Evolutionary conservation across 2,797 vertebrate species (phyloP).

Genomic region (Chrysocyon brachyurus): DNA sequence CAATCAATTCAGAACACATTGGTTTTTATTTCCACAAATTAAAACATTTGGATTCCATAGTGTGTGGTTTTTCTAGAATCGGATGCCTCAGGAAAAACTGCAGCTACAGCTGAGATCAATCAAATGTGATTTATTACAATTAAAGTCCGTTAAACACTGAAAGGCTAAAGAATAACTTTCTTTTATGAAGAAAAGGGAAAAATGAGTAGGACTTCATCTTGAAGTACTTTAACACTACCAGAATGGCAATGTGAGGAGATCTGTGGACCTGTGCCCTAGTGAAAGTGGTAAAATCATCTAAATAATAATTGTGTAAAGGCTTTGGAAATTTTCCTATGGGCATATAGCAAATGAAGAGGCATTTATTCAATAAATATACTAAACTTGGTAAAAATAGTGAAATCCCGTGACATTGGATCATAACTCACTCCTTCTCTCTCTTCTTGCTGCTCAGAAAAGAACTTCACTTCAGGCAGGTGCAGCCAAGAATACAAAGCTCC

Average conservation of each 20-base stretch:
- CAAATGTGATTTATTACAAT: background rate
- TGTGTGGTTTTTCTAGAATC: background rate
- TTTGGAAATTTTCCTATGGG: background rate
- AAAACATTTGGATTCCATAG: background rate
- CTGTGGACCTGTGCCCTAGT: background rate
- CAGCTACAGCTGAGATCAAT: background rate
- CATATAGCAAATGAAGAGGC: background rate
- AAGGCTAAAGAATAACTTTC: background rate
- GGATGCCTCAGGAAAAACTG: background rate
- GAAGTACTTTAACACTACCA: background rate
- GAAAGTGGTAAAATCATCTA: background rate
- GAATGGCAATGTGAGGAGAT: background rate
- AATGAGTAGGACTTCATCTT: background rate
- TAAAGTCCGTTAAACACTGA: background rate
- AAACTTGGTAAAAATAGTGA: background rate
- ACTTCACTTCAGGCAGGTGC: background rate
- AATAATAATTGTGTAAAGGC: background rate
- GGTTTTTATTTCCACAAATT: background rate
- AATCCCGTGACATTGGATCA: background rate
- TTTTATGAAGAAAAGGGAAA: background rate
- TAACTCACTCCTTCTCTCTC: background rate
- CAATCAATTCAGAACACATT: background rate
- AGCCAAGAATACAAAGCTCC: background rate
- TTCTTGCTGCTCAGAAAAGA: background rate
- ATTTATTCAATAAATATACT: background rate